A percentile compares a stretch with the other conserved stretches of the same genome.
These are phyloP conservation scores for Anarhynchus alexandrinus DNA, from an alignment of 2,113 vertebrate species.

Conservation along the genomic window DNA sequence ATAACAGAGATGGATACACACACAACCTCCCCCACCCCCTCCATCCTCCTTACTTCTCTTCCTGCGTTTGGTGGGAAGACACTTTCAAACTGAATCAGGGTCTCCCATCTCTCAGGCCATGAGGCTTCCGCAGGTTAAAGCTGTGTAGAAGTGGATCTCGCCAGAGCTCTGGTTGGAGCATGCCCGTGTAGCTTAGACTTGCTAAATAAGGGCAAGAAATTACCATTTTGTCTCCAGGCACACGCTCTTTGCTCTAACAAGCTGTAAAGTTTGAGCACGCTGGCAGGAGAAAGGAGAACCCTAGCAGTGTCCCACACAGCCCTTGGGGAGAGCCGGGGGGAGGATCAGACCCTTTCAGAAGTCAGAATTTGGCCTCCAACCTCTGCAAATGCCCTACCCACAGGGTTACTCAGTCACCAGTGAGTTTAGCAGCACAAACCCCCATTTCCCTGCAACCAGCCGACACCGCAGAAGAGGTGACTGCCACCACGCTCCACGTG, in stretches of 20 bases:
- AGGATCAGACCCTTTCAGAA: not conserved
- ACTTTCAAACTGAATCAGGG: not conserved
- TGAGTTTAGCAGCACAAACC: not conserved
- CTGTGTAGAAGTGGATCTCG: not conserved
- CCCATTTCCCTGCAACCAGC: not conserved
- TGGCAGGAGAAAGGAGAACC: not conserved
- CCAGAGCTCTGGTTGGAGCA: not conserved
- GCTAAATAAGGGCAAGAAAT: not conserved
- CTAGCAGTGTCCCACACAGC: not conserved
- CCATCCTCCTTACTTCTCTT: not conserved
- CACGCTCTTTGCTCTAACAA: not conserved
- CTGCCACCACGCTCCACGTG: fast-evolving
- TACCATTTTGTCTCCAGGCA: not conserved
- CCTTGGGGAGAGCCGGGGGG: not conserved
- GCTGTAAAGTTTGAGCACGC: not conserved
- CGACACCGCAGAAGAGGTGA: fast-evolving
- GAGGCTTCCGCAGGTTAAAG: not conserved
- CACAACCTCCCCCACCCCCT: no score
- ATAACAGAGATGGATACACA: not conserved
- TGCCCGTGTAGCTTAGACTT: not conserved
- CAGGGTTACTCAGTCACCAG: not conserved
- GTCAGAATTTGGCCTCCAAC: not conserved
- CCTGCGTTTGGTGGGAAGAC: not conserved
- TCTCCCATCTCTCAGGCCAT: not conserved
- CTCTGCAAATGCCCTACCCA: not conserved